Evolutionary conservation across 2,797 vertebrate species (phyloP).

Genomic region (Gymnocypris eckloni): DNA sequence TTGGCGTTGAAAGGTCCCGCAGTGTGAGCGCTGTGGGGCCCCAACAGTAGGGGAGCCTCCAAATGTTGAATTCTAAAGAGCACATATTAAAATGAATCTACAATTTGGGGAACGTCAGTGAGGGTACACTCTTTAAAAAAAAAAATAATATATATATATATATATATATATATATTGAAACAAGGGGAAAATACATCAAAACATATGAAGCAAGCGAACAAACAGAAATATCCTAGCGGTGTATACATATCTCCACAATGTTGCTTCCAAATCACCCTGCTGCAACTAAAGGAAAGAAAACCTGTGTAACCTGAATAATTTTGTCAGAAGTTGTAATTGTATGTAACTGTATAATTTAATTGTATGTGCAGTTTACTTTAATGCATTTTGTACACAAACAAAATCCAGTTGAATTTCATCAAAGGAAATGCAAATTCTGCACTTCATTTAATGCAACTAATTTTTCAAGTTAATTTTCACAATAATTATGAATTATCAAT

Average conservation of each 20-base stretch:
- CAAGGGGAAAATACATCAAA: neutral
- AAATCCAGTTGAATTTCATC: neutral
- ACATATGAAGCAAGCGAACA: neutral
- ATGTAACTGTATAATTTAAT: neutral
- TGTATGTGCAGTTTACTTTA: neutral
- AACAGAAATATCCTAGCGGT: neutral
- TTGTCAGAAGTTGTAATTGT: neutral
- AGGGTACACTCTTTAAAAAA: too few species aligned
- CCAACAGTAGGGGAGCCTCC: neutral
- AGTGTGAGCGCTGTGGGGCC: conserved; percentile 14
- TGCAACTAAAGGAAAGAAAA: neutral
- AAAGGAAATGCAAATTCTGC: too few species aligned
- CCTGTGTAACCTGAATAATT: neutral
- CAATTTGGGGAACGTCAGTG: neutral
- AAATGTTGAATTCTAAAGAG: neutral
- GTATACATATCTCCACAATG: neutral
- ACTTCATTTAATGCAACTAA: neutral
- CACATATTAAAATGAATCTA: neutral
- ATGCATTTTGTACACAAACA: neutral
- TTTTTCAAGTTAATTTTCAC: too few species aligned
- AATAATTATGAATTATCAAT: too few species aligned
- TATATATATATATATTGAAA: neutral
- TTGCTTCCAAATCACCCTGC: neutral
- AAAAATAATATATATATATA: neutral
- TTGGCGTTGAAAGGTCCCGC: neutral